Percentiles rank a stretch among this genome's conserved stretches.
Conservation (phyloP, 2,113 vertebrate genomes). For the Acrocephalus kingi region DNA sequence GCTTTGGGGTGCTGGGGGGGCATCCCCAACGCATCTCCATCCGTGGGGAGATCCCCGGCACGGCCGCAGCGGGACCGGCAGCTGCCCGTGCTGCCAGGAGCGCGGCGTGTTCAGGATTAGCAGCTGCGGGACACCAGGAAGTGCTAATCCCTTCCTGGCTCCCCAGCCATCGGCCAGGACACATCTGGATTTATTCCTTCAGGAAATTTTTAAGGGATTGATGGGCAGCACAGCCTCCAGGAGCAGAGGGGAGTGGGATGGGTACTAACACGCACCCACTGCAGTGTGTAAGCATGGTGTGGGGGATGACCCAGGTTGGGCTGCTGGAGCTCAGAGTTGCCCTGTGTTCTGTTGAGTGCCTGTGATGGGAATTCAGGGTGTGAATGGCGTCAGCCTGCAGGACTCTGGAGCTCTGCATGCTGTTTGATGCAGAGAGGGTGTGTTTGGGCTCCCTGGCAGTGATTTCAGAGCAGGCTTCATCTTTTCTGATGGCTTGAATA, state of each 20-base stretch:
- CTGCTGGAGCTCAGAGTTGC: neutral
- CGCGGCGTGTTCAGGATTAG: neutral
- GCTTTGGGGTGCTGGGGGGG: neutral
- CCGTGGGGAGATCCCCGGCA: neutral
- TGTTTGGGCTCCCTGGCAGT: rapidly evolving
- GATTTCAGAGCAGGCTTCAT: slow-evolving; percentile 4
- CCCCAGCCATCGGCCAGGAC: neutral
- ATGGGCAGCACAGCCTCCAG: neutral
- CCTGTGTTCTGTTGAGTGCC: neutral
- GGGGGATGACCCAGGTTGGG: neutral
- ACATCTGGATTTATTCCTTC: neutral
- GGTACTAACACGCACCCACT: slow-evolving; percentile 57
- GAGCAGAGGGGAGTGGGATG: neutral
- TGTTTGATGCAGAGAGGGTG: neutral
- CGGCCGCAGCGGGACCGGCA: neutral
- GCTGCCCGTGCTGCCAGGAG: neutral
- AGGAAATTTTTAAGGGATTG: neutral
- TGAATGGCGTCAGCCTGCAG: neutral
- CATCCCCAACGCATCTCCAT: rapidly evolving
- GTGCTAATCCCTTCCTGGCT: neutral
- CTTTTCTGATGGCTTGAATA: slow-evolving; percentile 3
- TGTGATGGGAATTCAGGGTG: rapidly evolving
- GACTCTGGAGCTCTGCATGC: neutral
- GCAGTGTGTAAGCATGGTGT: neutral
- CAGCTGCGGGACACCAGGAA: neutral